These are phyloP conservation scores for Spilogale gracilis DNA, from an alignment of 2,113 vertebrate species.

Conservation along the genomic window DNA sequence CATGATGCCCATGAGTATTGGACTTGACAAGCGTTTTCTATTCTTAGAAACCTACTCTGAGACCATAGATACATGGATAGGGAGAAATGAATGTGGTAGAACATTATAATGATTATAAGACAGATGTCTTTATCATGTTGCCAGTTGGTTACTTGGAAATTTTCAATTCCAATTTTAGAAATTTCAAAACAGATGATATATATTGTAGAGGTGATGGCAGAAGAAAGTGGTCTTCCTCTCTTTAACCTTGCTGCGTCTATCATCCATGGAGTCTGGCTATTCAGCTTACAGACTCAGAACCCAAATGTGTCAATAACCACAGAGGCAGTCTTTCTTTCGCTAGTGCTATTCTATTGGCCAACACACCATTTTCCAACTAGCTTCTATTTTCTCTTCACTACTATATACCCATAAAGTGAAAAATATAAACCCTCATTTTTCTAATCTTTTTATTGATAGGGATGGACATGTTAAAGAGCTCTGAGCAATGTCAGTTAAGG, in stretches of 20 bases:
- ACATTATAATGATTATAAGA: neutral
- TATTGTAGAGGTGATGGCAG: neutral
- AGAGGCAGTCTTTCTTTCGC: neutral
- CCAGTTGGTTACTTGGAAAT: neutral
- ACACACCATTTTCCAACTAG: neutral
- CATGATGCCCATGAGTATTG: neutral
- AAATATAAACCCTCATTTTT: neutral
- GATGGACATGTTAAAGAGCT: neutral
- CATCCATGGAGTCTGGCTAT: neutral
- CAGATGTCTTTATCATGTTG: neutral
- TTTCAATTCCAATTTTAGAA: neutral
- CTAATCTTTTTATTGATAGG: neutral
- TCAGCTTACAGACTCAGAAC: neutral
- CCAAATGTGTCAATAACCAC: neutral
- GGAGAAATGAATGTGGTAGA: neutral
- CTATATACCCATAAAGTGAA: neutral
- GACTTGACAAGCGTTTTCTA: neutral
- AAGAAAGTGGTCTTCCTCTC: neutral
- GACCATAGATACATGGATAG: neutral
- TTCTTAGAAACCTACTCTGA: neutral
- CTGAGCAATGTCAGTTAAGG: neutral
- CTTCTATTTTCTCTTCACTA: neutral
- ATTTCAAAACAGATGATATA: neutral
- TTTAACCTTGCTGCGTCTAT: neutral
- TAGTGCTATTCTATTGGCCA: neutral